Evolutionary conservation across 2,113 vertebrate species (phyloP).

Genomic region (Macrotis lagotis): DNA sequence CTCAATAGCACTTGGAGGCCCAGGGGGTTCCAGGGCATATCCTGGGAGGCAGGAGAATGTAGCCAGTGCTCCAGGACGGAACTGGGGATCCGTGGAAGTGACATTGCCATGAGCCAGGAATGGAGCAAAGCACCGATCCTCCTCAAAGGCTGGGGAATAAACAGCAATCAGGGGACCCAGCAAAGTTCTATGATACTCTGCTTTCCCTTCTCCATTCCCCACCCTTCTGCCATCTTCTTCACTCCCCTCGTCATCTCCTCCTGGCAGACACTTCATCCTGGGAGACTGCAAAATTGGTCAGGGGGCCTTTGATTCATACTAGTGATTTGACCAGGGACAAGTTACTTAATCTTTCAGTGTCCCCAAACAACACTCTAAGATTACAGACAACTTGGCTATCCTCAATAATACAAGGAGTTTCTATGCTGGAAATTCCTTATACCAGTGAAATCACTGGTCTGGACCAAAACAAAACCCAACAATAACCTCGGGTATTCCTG

Average conservation of each 20-base stretch:
- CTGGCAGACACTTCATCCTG: background rate
- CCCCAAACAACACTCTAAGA: background rate
- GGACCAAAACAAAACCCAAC: background rate
- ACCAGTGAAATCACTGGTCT: background rate
- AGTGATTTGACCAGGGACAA: background rate
- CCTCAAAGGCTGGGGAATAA: conserved; percentile 87
- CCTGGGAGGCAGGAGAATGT: conserved; percentile 92
- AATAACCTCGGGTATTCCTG: background rate
- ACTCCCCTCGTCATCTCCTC: background rate
- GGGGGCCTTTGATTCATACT: background rate
- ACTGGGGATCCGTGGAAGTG: conserved; percentile 91
- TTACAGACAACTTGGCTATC: background rate
- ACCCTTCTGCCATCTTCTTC: background rate
- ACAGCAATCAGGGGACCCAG: background rate
- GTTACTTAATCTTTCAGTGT: background rate
- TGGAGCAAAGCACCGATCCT: conserved; percentile 93
- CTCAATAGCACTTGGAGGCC: conserved; percentile 89
- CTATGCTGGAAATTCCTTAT: background rate
- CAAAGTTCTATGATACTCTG: background rate
- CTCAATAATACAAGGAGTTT: background rate
- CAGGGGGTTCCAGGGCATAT: conserved; percentile 91
- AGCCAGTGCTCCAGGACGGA: conserved; percentile 88
- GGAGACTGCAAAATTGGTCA: background rate
- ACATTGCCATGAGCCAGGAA: conserved; percentile 94
- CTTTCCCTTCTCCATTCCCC: conserved; percentile 2